Base-by-base conservation (phyloP, 2,797 vertebrate species). In the Anisognathus igniventris region DNA sequence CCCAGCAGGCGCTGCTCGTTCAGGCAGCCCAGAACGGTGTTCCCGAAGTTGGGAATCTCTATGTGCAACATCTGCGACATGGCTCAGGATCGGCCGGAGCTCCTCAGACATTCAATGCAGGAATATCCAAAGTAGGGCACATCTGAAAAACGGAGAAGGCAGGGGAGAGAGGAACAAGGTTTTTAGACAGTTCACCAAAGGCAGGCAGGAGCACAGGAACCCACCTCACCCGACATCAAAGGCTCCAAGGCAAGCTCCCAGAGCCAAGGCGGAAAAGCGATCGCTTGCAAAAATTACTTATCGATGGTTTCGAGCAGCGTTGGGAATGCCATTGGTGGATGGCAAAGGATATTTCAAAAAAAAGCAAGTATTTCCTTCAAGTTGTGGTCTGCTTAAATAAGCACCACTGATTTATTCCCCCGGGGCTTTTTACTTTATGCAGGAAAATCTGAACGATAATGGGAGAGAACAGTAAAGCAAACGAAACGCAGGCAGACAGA, bases 41-140 rank as follows among this genome's bases (percentile, higher is more conserved):
- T 99, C 97, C 99, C 99, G 3, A 99, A 99, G 98, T 99, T 99
- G 75, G 99, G 99, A 97, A 99, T 99, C 98, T 99, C 99, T 96
- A 99, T 98, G 97, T 99, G 99, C 97, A 99, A 98, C 98, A 99
- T 98, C 98, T 99, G 99, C 92, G 99, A 99, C 99, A 99, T 99
- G 98, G 98, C 92, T 97, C 96, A 92, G 72, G 82, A 6, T 42
- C 57, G 71, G 90, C 78, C 42, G 77, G 92, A 87, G 42, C 91
- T 95, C 91, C 96, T 97, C 87, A 95, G 96, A 86, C 95, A 96
- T 96, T 97, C 98, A 97, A 94, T 73, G 89, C 86, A 91, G 95
- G 86, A 25, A 74, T 57, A 62, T 95, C 95, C 95, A 75, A 82
- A 92, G 94, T 54, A 87, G 97, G 96, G 97, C 96, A 96, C 98